These are phyloP conservation scores for Brachyalestes nurse DNA, from an alignment of 2,797 vertebrate species.

Conservation along the genomic window DNA sequence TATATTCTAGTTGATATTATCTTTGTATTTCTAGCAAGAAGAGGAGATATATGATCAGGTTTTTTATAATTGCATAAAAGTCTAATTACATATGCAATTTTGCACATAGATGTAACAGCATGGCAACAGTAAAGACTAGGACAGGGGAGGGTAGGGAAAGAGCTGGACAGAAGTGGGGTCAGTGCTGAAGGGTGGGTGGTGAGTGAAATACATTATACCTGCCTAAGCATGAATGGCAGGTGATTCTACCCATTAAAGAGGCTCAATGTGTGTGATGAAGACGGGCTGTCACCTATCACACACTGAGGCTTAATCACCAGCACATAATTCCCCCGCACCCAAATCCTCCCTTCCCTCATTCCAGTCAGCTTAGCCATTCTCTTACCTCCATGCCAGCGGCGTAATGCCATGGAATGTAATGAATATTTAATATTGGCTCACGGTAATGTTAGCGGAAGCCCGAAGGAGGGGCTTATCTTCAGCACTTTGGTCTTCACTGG, in stretches of 20 bases:
- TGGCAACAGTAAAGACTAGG: too few relatives aligned
- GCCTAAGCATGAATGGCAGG: background rate
- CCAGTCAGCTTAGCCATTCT: background rate
- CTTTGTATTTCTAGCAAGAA: too few relatives aligned
- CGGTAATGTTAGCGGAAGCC: background rate
- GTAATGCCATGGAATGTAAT: background rate
- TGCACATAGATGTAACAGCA: too few relatives aligned
- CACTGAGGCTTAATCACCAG: background rate
- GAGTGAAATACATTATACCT: background rate
- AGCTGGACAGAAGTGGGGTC: background rate
- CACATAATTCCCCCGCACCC: background rate
- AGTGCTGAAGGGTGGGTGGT: background rate
- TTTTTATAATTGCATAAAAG: too few relatives aligned
- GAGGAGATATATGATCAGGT: too few relatives aligned
- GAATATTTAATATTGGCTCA: constrained; percentile 7
- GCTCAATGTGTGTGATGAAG: background rate
- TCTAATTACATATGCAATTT: too few relatives aligned
- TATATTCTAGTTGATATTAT: too few relatives aligned
- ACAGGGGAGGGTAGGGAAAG: too few relatives aligned
- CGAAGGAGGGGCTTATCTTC: background rate
- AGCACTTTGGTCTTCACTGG: background rate
- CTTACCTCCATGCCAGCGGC: too few relatives aligned
- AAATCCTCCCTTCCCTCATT: background rate
- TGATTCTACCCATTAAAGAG: background rate
- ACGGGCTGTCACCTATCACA: constrained; percentile 1